Base-by-base conservation (phyloP, 2,888 invertebrate species). In the Gnatocerus cornutus region DNA sequence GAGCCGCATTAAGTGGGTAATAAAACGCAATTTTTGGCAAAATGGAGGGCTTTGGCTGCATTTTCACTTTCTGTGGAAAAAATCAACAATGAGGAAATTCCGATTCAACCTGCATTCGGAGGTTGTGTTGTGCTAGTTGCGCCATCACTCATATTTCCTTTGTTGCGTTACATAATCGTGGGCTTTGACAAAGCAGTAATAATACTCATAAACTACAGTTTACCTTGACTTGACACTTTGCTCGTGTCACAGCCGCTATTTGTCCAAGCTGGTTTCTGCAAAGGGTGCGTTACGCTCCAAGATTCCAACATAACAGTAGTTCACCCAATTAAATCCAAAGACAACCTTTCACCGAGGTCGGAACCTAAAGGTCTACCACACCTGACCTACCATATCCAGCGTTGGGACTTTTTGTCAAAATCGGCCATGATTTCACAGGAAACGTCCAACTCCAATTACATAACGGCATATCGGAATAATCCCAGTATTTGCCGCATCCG, bases 201-300 rank as follows among this genome's bases (percentile, higher is more conserved):
- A 50, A 37, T 29, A 29, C 27, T 46, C 45, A 30, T 59, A 45
- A 67, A 41, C 50, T 48, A 37, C 21, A n/a, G 59, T 67, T 67
- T 43, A 59, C 67, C 67, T 67, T 67, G 67, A 59, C 59, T 67
- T 29, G 12, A 43, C 59, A 52, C 29, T 9, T n/a, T 14, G 29
- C 10, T 5, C 37, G 37, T 53, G 37, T 30, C 53, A 53, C n/a
- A 33, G n/a, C 33, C 2, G 7, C 33, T 33, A 33, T n/a, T 9
- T n/a, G 6, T 7, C 6, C 33, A 10, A 13, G 43, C 12, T 10
- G 12, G n/a, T 43, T 43, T 43, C 10, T 52, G 9, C 30, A 10
- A 8, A 12, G 30, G 50, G 27, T 27, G 39, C 33, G 6, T 33
- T 33, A 33, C 33, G 33, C 33, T 2, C 2, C 33, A 33, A n/a